Base-by-base conservation (phyloP, 1,140 invertebrate genomes). In the Drosophila repleta region DNA sequence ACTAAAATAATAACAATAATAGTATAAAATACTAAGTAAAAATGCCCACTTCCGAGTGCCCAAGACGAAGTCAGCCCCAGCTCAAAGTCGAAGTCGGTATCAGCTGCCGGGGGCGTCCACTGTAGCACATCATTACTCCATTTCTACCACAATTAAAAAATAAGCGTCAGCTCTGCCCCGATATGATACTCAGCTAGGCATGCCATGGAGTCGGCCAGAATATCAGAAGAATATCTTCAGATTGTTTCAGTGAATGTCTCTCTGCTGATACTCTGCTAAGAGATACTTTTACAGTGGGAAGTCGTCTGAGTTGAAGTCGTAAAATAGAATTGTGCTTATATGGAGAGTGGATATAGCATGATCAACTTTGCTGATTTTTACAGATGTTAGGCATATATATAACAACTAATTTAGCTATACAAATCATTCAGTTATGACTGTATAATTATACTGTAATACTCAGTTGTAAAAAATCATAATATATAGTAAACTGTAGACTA, bases 1-100 rank as follows among this genome's bases (percentile, higher is more conserved):
- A 79, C 75, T 79, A 79, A 83, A 69, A 69, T 73, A 83, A 82
- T 81, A 83, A 83, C 66, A 83, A 83, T 83, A 83, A 83, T 83
- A 83, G 71, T 75, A 84, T 66, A 83, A 79, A 82, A 79, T 83
- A 79, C 79, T 79, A 72, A 67, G 37, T 79, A 73, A 79, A 82
- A 82, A 82, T 79, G 79, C 75, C 80, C 67, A 83, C 79, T 83
- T 83, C 79, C 79, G 76, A 83, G 78, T 68, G 70, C 37, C 72
- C 72, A 68, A 49, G 18, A 26, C 43, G 13, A 17, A 26, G 24
- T 11, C 56, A 26, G 24, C 17, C 56, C 8, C 39, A 26, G 39
- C 4, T 17, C 39, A 17, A 41, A 41, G n/a, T 15, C 41, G 56
- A 58, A 32, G n/a, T 39, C 39, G 49, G 20, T 21, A 52, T 41